Conservation (phyloP, 2,797 vertebrate species). For the Pelobates cultripes region DNA sequence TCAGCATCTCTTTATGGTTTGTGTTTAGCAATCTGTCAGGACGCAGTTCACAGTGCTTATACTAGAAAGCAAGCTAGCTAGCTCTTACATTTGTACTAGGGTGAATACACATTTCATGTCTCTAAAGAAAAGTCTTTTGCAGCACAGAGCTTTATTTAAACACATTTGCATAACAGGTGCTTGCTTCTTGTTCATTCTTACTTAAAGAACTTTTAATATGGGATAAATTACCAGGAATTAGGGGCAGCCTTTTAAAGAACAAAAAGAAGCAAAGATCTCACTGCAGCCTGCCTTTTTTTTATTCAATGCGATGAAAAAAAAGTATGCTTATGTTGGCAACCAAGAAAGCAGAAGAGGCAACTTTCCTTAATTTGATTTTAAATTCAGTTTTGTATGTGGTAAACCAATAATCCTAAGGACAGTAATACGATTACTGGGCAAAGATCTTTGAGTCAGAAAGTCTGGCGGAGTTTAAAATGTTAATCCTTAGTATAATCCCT, state of each 20-base stretch:
- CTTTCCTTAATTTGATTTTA: slow-evolving; percentile 69
- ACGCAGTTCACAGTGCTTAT: slow-evolving; percentile 57
- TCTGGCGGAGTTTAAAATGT: slow-evolving; percentile 85
- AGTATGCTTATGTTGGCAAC: slow-evolving; percentile 28
- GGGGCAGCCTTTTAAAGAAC: slow-evolving; percentile 68
- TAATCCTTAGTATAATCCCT: slow-evolving; percentile 86
- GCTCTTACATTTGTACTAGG: slow-evolving; percentile 53
- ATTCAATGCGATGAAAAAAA: slow-evolving; percentile 31
- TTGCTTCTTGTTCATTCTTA: slow-evolving; percentile 73
- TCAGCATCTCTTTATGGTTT: slow-evolving; percentile 46
- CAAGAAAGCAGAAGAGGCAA: slow-evolving; percentile 49
- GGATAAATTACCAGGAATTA: slow-evolving; percentile 82
- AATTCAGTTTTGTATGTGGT: slow-evolving; percentile 72
- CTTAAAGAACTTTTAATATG: slow-evolving; percentile 85
- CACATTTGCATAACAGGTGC: slow-evolving; percentile 88
- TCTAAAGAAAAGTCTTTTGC: slow-evolving; percentile 54
- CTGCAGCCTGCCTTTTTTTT: slow-evolving; percentile 25
- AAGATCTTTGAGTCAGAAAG: slow-evolving; percentile 83
- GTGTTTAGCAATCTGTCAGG: slow-evolving; percentile 63
- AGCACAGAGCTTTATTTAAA: slow-evolving; percentile 69
- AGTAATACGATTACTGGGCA: slow-evolving; percentile 78
- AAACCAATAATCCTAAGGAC: slow-evolving; percentile 73
- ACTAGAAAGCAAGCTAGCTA: slow-evolving; percentile 55
- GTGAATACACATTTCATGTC: slow-evolving; percentile 61
- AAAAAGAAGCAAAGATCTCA: slow-evolving; percentile 61